Evolutionary conservation across 2,888 invertebrate genomes (phyloP).

Genomic region (Oscheius sp.): DNA sequence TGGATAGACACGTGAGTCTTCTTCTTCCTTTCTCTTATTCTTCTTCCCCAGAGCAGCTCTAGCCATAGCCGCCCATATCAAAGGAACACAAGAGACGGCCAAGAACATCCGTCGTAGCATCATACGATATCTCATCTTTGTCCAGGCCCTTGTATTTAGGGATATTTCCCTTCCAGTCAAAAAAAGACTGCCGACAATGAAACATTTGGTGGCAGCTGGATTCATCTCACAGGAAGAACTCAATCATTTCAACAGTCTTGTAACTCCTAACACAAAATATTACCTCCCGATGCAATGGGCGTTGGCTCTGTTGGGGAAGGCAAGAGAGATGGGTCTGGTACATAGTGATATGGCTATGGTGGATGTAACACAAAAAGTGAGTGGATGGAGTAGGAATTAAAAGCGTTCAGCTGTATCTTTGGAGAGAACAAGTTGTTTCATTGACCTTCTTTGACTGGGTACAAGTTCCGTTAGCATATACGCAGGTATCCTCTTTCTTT

Average conservation of each 20-base stretch:
- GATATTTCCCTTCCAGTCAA: slow-evolving; percentile 66
- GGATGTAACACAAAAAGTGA: slow-evolving; percentile 57
- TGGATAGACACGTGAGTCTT: slow-evolving; percentile 65
- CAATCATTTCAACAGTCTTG: slow-evolving; percentile 60
- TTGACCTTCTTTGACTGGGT: slow-evolving; percentile 68
- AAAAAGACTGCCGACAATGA: slow-evolving; percentile 66
- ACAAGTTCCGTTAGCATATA: slow-evolving; percentile 58
- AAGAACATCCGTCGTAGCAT: slow-evolving; percentile 3
- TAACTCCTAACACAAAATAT: slow-evolving; percentile 63
- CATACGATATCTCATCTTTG: slow-evolving; percentile 42
- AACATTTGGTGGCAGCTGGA: slow-evolving; percentile 64
- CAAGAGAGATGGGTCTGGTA: slow-evolving; percentile 51
- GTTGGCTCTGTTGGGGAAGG: slow-evolving; percentile 39
- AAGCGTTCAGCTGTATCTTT: not conserved
- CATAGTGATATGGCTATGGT: slow-evolving; percentile 59
- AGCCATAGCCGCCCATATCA: slow-evolving; percentile 7
- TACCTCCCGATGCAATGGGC: slow-evolving; percentile 67
- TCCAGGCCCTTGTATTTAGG: slow-evolving; percentile 57
- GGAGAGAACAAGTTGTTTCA: slow-evolving; percentile 55
- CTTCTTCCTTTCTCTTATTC: not conserved
- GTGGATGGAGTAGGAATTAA: not conserved
- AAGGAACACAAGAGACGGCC: slow-evolving; percentile 12
- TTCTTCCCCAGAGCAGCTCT: not conserved
- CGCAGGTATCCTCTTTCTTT: slow-evolving; percentile 34
- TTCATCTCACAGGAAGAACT: slow-evolving; percentile 64